Base-by-base conservation (phyloP, 2,113 vertebrate genomes). In the Rattus norvegicus region DNA sequence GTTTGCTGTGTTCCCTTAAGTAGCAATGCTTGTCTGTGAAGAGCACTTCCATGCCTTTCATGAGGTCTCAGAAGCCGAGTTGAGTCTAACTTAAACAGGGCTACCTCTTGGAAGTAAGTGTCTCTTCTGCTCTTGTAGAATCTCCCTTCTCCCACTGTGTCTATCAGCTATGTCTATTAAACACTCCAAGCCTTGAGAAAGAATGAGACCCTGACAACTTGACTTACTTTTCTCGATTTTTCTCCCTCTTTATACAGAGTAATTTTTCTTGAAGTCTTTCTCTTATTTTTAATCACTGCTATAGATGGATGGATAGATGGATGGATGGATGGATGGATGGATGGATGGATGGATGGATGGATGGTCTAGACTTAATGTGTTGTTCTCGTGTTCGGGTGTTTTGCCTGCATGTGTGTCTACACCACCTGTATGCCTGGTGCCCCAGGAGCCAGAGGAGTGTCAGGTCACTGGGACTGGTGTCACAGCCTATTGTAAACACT, bases 211-310 rank as follows among this genome's bases (percentile, higher is more conserved):
- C 49, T 92, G 47, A 76, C 52, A 28, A 52, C 43, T 83, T 54
- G 26, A 9, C 1, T 1, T 63, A 70, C 63, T 87, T 70, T 89
- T 2, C 36, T 2, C 61, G 0, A 47, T 95, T 69, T 92, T 20
- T 39, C 2, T 52, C 4, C 30, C 33, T 83, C 20, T 83, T 69
- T 36, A 0, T 88, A 39, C 13, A 77, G 17, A 63, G 63, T 79
- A 90, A 20, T 92, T 47, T 80, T 95, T 90, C 70, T 90, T 86
- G 11, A 91, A 92, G 69, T 83, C n/a, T 91, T 83, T 79, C 8
- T 79, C 28, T 80, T 16, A 52, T 54, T 79, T 79, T 79, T 54
- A 10, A 54, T 54, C 49, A 79, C 70, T 72, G 70, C 14, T 16
- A 70, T 59, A 59, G 56, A 59, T 59, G 16, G 56, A 59, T 59